Percentiles rank a stretch among this genome's conserved stretches.
Conservation (phyloP, 2,797 vertebrate genomes). For the Leptoclinus maculatus region DNA sequence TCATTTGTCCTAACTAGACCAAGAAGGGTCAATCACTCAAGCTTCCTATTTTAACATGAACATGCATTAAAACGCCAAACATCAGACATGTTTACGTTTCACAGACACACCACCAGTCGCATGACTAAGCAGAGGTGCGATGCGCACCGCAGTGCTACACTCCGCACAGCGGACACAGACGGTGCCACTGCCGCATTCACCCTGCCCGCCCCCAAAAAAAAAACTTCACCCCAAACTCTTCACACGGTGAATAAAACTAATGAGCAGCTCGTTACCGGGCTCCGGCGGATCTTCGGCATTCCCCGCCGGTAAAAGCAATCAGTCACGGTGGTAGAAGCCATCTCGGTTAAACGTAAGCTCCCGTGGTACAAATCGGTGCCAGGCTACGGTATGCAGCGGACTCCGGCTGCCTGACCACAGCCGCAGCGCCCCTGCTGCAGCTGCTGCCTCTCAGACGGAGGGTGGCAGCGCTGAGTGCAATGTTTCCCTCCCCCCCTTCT, state of each 20-base stretch:
- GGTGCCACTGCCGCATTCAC: slow-evolving; percentile 79
- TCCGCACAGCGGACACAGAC: not conserved
- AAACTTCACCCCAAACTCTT: slow-evolving; percentile 80
- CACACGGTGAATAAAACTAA: slow-evolving; percentile 28
- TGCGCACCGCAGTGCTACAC: slow-evolving; percentile 69
- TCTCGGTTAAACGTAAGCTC: slow-evolving; percentile 30
- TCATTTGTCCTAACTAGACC: slow-evolving; percentile 45
- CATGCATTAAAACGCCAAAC: slow-evolving; percentile 4
- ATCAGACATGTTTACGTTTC: not conserved
- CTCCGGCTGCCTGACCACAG: slow-evolving; percentile 53
- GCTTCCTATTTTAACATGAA: not conserved
- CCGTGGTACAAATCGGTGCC: slow-evolving; percentile 39
- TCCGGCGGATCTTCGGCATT: slow-evolving; percentile 85
- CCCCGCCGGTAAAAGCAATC: slow-evolving; percentile 84
- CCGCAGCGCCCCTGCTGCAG: slow-evolving; percentile 63
- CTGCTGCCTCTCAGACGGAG: slow-evolving; percentile 55
- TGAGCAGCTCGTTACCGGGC: slow-evolving; percentile 86
- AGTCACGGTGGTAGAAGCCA: slow-evolving; percentile 80
- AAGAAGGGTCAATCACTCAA: not conserved
- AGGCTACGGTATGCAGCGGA: slow-evolving; percentile 32
- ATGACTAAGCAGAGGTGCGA: slow-evolving; percentile 75
- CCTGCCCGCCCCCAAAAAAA: slow-evolving; percentile 59
- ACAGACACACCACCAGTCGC: slow-evolving; percentile 15
- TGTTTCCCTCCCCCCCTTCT: slow-evolving; percentile 50
- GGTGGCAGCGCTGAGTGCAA: slow-evolving; percentile 76